These are phyloP conservation scores for Camelus bactrianus DNA, from an alignment of 2,113 vertebrate genomes.

Conservation along the genomic window DNA sequence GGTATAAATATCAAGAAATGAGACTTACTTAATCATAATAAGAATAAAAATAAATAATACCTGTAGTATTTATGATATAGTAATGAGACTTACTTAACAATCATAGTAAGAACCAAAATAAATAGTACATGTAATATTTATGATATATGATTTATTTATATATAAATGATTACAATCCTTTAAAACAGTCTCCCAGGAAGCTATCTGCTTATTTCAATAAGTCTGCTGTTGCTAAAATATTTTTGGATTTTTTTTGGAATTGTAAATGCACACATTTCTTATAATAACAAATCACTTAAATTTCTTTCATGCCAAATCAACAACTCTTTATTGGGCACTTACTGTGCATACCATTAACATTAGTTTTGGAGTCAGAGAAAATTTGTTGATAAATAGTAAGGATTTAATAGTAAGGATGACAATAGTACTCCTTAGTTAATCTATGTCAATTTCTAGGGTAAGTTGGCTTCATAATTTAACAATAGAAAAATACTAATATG, in stretches of 20 bases:
- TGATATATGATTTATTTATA: not conserved
- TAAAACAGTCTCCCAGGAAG: not conserved
- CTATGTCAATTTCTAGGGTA: not conserved
- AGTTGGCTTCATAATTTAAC: conserved; percentile 18
- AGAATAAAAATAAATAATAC: not conserved
- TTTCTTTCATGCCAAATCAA: not conserved
- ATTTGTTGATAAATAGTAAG: not conserved
- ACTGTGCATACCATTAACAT: not conserved
- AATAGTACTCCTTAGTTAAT: not conserved
- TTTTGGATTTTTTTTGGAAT: not conserved
- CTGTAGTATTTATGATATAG: not conserved
- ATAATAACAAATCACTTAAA: conserved; percentile 1
- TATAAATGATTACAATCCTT: not conserved
- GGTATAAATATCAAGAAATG: not conserved
- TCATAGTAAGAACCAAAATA: not conserved
- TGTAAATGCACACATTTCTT: not conserved
- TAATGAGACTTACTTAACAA: not conserved
- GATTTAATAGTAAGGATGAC: not conserved
- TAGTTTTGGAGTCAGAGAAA: not conserved
- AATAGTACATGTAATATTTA: not conserved
- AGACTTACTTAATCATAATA: not conserved
- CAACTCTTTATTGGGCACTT: not conserved
- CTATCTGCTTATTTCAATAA: conserved; percentile 7
- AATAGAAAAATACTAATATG: not conserved
- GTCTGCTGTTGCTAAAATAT: not conserved